Evolutionary conservation across 2,888 invertebrate genomes (phyloP).

Genomic region (Balanococcus diminutus): DNA sequence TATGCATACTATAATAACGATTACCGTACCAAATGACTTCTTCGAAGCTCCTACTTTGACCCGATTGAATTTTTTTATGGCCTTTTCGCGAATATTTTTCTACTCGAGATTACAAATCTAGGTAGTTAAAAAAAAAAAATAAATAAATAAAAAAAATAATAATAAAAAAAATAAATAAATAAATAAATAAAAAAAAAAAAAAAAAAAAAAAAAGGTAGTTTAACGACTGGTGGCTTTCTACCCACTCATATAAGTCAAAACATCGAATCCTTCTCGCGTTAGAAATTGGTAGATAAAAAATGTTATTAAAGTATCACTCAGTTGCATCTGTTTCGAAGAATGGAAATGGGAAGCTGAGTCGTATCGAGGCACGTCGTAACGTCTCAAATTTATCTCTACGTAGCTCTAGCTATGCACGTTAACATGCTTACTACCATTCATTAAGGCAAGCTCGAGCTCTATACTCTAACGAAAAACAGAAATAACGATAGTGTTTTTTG

Average conservation of each 20-base stretch:
- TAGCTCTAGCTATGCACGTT: not conserved
- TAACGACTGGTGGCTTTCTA: not conserved
- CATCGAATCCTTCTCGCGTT: not conserved
- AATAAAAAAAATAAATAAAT: too few relatives aligned
- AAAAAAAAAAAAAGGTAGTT: too few relatives aligned
- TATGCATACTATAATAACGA: not conserved
- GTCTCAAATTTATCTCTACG: constrained; percentile 5
- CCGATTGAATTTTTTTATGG: not conserved
- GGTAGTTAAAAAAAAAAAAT: too few relatives aligned
- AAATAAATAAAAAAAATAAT: too few relatives aligned
- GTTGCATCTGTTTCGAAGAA: not conserved
- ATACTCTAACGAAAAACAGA: constrained; percentile 13
- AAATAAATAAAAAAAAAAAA: too few relatives aligned
- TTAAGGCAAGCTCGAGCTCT: constrained; percentile 8
- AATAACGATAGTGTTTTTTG: constrained; percentile 2
- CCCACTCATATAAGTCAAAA: too few relatives aligned
- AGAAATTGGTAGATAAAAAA: not conserved
- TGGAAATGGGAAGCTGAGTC: not conserved
- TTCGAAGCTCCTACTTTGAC: not conserved
- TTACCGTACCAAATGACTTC: not conserved
- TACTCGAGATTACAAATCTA: too few relatives aligned
- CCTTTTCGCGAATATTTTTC: not conserved
- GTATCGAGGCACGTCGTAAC: not conserved
- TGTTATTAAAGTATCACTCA: constrained; percentile 7
- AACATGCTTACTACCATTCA: constrained; percentile 3